Base-by-base conservation (phyloP, 2,113 vertebrate genomes). In the Epinephelus cyanopodus region DNA sequence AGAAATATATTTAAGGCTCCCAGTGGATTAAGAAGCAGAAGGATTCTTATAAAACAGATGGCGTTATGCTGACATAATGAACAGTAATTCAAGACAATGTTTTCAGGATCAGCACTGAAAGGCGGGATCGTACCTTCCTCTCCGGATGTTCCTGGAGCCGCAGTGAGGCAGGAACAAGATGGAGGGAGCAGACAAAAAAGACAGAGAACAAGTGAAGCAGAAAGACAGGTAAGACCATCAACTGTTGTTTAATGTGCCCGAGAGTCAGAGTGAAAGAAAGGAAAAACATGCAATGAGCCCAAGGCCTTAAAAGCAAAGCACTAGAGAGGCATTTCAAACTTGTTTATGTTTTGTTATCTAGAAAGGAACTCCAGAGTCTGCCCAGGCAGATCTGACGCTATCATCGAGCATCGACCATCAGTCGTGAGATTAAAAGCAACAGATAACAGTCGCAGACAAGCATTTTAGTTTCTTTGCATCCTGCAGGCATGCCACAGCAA, bases 51-150 rank as follows among this genome's bases (percentile, higher is more conserved):
- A 87, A 82, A 92, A 79, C 19, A 56, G 15, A 75, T 74, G 83
- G 63, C 79, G 56, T 81, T 56, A 65, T 45, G 69, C 48, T 56
- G 13, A 77, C n/a, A 58, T 37, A 62, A 67, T 53, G n/a, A 74
- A 25, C n/a, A 13, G 47, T 42, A 54, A 58, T 23, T 60, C 19
- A 19, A 18, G 19, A 21, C 39, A 45, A 45, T 42, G 57, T 60
- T 62, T 56, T 25, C 12, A 48, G 47, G 37, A 72, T 94, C 95
- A 97, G 90, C 91, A 95, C 91, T 96, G 94, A 90, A 96, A 96
- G 80, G 96, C 91, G 23, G 95, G 92, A 82, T 96, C 96, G 7
- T 99, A 99, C 98, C 97, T 99, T 98, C 98, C 98, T 92, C 97
- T 95, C 21, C 98, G 96, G 91, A 99, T 98, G 96, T 99, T 99